Conservation (phyloP, 1,140 invertebrate species). For the Agrilus planipennis region DNA sequence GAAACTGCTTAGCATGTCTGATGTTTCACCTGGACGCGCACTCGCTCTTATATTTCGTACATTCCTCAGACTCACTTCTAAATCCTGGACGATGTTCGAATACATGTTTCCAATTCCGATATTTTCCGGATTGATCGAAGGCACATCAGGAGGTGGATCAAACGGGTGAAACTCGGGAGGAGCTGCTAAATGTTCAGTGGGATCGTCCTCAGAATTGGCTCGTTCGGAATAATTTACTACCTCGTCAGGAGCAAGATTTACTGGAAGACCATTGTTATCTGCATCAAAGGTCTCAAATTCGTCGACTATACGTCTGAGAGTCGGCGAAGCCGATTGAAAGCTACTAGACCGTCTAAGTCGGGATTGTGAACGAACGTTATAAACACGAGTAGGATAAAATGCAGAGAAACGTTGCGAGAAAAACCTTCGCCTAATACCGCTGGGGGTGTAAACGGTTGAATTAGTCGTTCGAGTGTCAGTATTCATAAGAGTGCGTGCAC, state of each 20-base stretch:
- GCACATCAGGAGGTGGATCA: constrained; percentile 18
- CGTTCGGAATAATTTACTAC: constrained; percentile 31
- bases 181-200: background rate
- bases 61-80: constrained; percentile 28
- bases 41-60: constrained; percentile 22
- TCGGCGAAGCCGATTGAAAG: background rate
- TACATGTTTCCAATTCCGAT: constrained; percentile 25
- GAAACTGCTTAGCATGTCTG: constrained; percentile 28
- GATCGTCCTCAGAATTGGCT: constrained; percentile 18
- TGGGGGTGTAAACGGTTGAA: constrained; percentile 16
- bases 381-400: constrained; percentile 26
- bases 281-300: background rate
- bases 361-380: constrained; percentile 12
- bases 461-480: constrained; percentile 18
- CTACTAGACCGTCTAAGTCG: constrained; percentile 6
- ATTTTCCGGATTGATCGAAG: constrained; percentile 16
- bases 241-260: constrained; percentile 23
- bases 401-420: constrained; percentile 24
- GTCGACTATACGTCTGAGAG: constrained; percentile 2
- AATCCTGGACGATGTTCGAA: constrained; percentile 28
- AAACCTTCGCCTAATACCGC: constrained; percentile 15
- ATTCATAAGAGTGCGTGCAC: constrained; percentile 8
- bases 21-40: constrained; percentile 20
- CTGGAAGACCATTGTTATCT: background rate
- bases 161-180: constrained; percentile 14